A percentile compares a stretch with the other conserved stretches of the same genome.
These are phyloP conservation scores for Zhengitettix transpicula DNA, from an alignment of 2,888 invertebrate species.

Conservation along the genomic window DNA sequence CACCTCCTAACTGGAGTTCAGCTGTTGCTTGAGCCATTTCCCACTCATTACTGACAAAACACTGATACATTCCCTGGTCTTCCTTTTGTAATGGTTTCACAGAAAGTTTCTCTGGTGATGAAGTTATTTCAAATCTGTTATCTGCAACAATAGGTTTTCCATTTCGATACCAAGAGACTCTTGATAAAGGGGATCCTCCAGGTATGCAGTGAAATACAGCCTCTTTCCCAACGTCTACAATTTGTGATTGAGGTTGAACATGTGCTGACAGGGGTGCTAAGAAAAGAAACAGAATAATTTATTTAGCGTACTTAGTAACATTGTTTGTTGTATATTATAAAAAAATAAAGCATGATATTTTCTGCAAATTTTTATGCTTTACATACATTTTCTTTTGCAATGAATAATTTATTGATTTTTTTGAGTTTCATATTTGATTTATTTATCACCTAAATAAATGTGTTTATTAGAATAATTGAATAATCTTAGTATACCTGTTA, in stretches of 20 bases:
- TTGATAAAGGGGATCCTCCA: conserved; percentile 68
- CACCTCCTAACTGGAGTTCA: conserved; percentile 28
- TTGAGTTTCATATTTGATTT: too few relatives aligned
- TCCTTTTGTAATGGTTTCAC: conserved; percentile 25
- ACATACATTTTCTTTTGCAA: too few relatives aligned
- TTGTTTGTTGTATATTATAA: too few relatives aligned
- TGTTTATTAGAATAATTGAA: too few relatives aligned
- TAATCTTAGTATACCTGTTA: conserved; percentile 58
- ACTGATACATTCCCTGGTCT: conserved; percentile 36
- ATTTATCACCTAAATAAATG: too few relatives aligned
- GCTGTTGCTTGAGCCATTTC: conserved; percentile 27
- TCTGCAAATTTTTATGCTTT: too few relatives aligned
- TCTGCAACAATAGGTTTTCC: conserved; percentile 43
- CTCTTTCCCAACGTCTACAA: conserved; percentile 70
- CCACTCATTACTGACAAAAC: conserved; percentile 28
- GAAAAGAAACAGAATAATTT: conserved; percentile 17
- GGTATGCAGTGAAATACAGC: conserved; percentile 76
- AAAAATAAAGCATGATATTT: too few relatives aligned
- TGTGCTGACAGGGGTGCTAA: conserved; percentile 64
- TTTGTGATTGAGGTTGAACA: conserved; percentile 58
- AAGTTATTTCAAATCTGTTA: conserved; percentile 37
- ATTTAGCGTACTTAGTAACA: too few relatives aligned
- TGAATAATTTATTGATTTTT: too few relatives aligned
- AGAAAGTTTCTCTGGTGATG: conserved; percentile 15
- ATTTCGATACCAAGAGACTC: conserved; percentile 67